Conservation (phyloP, 2,797 vertebrate species). For the Lagodon rhomboides region DNA sequence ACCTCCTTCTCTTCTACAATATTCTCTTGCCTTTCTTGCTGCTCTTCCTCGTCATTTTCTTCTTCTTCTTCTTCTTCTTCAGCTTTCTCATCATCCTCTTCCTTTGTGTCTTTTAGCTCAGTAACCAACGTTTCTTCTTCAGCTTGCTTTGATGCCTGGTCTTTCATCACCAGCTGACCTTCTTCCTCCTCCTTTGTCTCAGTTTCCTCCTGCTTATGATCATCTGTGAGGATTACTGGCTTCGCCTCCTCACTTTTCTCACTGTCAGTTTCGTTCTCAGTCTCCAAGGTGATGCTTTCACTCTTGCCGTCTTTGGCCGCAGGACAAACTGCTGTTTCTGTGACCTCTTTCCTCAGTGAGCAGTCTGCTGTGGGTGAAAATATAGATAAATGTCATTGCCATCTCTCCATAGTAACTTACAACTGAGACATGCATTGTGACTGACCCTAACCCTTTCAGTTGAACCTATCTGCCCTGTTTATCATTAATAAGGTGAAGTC, state of each 20-base stretch:
- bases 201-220: slow-evolving; percentile 77
- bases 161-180: slow-evolving; percentile 43
- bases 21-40: slow-evolving; percentile 33
- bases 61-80: slow-evolving; percentile 59
- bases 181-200: slow-evolving; percentile 57
- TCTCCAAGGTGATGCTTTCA: slow-evolving; percentile 81
- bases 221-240: slow-evolving; percentile 25
- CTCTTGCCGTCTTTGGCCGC: slow-evolving; percentile 71
- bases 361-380: slow-evolving; percentile 60
- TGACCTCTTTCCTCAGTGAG: slow-evolving; percentile 55
- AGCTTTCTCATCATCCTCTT: slow-evolving; percentile 46
- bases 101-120: slow-evolving; percentile 59
- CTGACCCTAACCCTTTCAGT: not conserved
- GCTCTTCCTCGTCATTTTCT: slow-evolving; percentile 61
- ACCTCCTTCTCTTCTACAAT: slow-evolving; percentile 52
- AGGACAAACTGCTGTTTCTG: slow-evolving; percentile 33
- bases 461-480: slow-evolving; percentile 10
- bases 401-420: not conserved
- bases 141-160: slow-evolving; percentile 54
- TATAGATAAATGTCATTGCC: not conserved
- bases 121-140: slow-evolving; percentile 37
- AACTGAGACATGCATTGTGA: not conserved
- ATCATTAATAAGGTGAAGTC: not conserved
- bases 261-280: slow-evolving; percentile 62
- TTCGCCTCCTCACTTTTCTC: slow-evolving; percentile 54